Conservation (phyloP, 2,797 vertebrate genomes). For the Aldrovandia affinis region DNA sequence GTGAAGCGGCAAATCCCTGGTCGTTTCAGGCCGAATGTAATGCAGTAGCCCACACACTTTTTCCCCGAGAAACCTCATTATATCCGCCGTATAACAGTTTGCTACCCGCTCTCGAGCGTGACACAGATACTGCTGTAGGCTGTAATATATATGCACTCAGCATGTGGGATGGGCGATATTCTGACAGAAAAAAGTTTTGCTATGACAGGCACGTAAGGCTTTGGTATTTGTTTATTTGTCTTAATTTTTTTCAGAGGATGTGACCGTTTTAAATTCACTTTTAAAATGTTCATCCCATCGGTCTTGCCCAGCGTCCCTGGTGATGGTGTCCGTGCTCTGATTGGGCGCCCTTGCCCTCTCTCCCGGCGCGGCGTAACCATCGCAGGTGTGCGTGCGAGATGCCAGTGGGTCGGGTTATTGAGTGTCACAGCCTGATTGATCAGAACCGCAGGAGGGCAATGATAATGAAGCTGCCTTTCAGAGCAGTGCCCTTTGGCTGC, state of each 20-base stretch:
- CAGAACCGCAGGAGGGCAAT: not conserved
- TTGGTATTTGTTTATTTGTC: not conserved
- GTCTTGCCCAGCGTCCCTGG: not conserved
- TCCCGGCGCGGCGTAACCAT: not conserved
- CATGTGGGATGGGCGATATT: not conserved
- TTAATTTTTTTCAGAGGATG: not conserved
- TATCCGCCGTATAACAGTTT: not conserved
- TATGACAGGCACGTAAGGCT: not conserved
- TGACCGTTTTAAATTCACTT: not conserved
- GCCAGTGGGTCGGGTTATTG: conserved; percentile 3
- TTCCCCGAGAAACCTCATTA: not conserved
- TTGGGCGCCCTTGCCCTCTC: not conserved
- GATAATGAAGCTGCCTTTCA: not conserved
- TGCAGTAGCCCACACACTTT: not conserved
- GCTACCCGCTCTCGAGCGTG: not conserved
- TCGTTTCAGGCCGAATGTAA: not conserved
- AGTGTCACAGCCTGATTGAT: conserved; percentile 8
- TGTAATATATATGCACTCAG: no score
- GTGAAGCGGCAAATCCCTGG: not conserved
- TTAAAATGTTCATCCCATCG: not conserved
- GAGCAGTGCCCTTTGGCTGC: not conserved
- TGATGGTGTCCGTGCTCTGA: conserved; percentile 29
- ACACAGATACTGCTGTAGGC: not conserved
- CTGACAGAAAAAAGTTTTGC: not conserved
- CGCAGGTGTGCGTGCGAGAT: no score